Evolutionary conservation across 2,888 invertebrate genomes (phyloP).

Genomic region (Argyresthia goedartella): DNA sequence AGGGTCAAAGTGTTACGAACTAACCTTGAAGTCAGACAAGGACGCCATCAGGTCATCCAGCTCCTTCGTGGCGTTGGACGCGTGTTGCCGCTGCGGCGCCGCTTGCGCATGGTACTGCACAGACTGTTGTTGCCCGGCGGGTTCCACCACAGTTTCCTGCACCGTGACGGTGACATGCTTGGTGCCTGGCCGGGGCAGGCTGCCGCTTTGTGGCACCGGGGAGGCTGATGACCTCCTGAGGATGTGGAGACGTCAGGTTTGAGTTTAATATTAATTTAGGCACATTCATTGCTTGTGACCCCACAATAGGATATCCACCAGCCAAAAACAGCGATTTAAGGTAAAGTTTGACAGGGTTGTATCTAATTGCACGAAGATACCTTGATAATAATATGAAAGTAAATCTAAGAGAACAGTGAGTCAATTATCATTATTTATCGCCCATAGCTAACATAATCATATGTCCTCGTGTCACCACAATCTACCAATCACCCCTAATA

Average conservation of each 20-base stretch:
- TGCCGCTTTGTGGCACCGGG: conserved; percentile 30
- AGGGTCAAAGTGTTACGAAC: conserved; percentile 1
- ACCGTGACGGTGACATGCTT: conserved; percentile 71
- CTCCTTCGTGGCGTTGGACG: conserved; percentile 94
- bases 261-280: neutral
- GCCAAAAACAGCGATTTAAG: no score
- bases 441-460: no score
- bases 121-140: conserved; percentile 46
- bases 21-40: conserved; percentile 93
- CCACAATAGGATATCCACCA: no score
- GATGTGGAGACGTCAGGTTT: neutral
- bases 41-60: conserved; percentile 97
- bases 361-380: no score
- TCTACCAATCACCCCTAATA: no score
- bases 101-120: conserved; percentile 27
- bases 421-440: no score
- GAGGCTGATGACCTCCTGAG: conserved; percentile 5
- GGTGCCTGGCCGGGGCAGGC: conserved; percentile 63
- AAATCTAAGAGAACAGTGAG: no score
- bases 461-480: no score
- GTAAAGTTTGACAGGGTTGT: no score
- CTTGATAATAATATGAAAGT: no score
- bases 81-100: conserved; percentile 50
- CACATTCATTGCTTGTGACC: no score
- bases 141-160: conserved; percentile 65